Base-by-base conservation (phyloP, 2,797 vertebrate species). In the Phalanger gymnotis region DNA sequence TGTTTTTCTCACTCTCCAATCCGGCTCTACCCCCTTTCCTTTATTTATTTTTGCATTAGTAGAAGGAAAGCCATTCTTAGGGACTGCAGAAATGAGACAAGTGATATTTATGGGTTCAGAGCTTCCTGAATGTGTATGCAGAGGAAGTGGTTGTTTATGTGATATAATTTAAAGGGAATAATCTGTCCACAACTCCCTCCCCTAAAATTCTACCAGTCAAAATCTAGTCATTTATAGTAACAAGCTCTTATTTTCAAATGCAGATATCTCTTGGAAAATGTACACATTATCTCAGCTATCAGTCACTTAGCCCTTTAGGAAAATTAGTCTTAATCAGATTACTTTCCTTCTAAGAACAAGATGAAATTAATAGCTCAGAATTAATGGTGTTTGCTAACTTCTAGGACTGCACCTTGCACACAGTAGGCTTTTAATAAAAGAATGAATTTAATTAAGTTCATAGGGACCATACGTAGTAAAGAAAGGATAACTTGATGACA, bases 131-230 rank as follows among this genome's bases (percentile, higher is more conserved):
- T 6, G 30, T 90, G 54, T 14, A 81, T 1, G 93, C 28, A 81
- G 12, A 22, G 53, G 28, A 55, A 1, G 3, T 96, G 73, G 30
- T 10, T 93, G 34, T 53, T 19, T 90, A 34, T 96, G 54, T 54
- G 57, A 90, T 52, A 81, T n/a, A 92, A 92, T 91, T 90, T 96
- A 54, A 92, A 90, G 31, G 40, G 34, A 61, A n/a, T 27, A 81
- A n/a, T 93, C 57, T 27, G 89, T 16, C 53, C 5, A 90, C 31
- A 53, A 47, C 2, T 94, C 27, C 53, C 25, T 12, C 54, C 47
- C 53, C 0, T 92, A 73, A 95, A 52, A 92, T 73, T 92, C 53
- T 92, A 6, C 28, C 30, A 54, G 90, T 25, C 91, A 13, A 51
- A 13, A 90, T 31, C 5, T 22, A 95, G 30, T 87, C 40, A 92